These are phyloP conservation scores for Peromyscus attwateri DNA, from an alignment of 2,797 vertebrate genomes.

Conservation along the genomic window DNA sequence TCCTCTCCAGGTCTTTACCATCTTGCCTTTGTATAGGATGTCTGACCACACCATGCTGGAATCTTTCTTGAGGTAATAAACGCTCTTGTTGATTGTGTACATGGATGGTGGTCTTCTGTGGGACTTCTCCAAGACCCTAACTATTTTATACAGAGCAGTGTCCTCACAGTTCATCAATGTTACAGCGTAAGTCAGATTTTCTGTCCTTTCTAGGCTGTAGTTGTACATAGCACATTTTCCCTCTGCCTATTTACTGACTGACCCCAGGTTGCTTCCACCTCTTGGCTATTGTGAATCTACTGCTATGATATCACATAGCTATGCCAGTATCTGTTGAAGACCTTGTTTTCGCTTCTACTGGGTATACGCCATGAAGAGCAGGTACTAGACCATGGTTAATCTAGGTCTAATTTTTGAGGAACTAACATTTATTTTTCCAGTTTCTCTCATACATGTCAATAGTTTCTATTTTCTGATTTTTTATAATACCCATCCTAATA, in stretches of 20 bases:
- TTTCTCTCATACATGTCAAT: too few species aligned
- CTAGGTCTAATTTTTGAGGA: not conserved
- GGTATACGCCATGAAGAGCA: not conserved
- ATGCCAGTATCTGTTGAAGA: too few species aligned
- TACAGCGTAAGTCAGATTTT: not conserved
- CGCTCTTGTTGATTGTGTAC: too few species aligned
- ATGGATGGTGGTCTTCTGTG: too few species aligned
- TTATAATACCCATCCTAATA: not conserved
- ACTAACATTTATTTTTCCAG: not conserved
- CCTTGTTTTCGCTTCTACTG: not conserved
- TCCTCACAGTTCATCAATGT: not conserved
- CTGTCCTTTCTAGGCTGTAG: not conserved
- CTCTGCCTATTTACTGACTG: rapidly evolving
- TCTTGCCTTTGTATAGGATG: too few species aligned
- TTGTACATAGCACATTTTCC: too few species aligned
- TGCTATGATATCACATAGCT: not conserved
- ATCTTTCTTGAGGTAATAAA: too few species aligned
- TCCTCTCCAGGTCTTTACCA: too few species aligned
- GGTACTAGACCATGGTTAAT: not conserved
- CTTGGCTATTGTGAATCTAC: not conserved
- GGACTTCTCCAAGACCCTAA: too few species aligned
- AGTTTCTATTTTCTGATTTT: not conserved
- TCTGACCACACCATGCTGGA: too few species aligned
- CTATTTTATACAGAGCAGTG: too few species aligned
- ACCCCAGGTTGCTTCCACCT: too few species aligned